These are phyloP conservation scores for Thalassarche chlororhynchos DNA, from an alignment of 2,113 vertebrate genomes.

Conservation along the genomic window DNA sequence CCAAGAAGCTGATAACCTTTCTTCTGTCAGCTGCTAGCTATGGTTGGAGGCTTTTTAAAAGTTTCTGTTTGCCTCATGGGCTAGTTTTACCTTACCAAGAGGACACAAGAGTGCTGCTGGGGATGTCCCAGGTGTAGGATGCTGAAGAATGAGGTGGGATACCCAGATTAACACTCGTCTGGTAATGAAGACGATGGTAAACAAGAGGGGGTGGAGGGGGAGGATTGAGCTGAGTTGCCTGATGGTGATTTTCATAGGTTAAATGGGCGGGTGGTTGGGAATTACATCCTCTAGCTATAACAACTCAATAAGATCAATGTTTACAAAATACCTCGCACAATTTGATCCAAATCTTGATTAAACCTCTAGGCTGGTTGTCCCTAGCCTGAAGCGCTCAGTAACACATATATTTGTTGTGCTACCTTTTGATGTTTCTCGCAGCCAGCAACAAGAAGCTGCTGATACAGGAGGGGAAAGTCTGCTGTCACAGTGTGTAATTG, in stretches of 20 bases:
- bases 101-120: background rate
- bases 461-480: background rate
- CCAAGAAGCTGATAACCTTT: background rate
- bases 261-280: background rate
- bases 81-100: background rate
- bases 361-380: background rate
- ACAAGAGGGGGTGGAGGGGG: background rate
- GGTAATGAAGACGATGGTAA: background rate
- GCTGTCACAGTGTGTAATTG: constrained; percentile 8
- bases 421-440: background rate
- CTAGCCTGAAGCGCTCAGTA: background rate
- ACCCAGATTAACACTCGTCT: background rate
- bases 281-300: background rate
- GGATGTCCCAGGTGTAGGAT: background rate
- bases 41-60: background rate
- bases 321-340: background rate
- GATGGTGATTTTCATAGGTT: background rate
- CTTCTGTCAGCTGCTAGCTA: background rate
- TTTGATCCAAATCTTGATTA: constrained; percentile 17
- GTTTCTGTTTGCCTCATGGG: background rate
- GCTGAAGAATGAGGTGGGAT: background rate
- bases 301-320: background rate
- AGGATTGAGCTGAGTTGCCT: background rate
- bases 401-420: background rate
- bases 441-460: background rate